Conservation (phyloP, 2,888 invertebrate genomes). For the Folsomia candida region DNA sequence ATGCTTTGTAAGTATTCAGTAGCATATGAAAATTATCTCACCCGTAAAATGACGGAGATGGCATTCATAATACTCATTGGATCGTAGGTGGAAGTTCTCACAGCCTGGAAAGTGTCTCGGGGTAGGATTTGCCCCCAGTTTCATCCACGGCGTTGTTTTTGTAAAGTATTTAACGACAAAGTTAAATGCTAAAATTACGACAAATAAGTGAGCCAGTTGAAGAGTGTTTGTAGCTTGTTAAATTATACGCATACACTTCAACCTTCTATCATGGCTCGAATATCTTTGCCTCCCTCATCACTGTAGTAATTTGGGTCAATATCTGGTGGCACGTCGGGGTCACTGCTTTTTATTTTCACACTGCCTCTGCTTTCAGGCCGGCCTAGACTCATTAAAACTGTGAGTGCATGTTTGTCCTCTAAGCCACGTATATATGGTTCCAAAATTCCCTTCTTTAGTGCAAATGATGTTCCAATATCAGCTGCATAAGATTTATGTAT, state of each 20-base stretch:
- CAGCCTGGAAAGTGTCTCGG: too few relatives aligned
- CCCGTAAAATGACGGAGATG: conserved; percentile 31
- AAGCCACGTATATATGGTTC: background rate
- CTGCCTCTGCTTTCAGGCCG: conserved; percentile 55
- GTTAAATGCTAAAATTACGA: conserved; percentile 23
- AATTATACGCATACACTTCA: background rate
- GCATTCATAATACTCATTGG: too few relatives aligned
- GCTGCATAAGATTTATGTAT: background rate
- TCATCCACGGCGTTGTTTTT: conserved; percentile 27
- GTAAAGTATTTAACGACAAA: conserved; percentile 28
- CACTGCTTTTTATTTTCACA: conserved; percentile 54
- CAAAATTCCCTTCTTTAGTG: conserved; percentile 7
- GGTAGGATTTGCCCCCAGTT: too few relatives aligned
- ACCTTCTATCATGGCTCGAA: conserved; percentile 40
- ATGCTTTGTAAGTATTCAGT: too few relatives aligned
- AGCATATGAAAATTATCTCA: too few relatives aligned
- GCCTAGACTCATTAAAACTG: conserved; percentile 14
- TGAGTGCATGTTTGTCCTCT: conserved; percentile 17
- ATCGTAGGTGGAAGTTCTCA: too few relatives aligned
- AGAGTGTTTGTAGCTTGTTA: too few relatives aligned
- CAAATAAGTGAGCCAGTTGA: too few relatives aligned
- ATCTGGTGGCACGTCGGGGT: conserved; percentile 56
- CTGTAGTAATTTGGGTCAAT: conserved; percentile 57
- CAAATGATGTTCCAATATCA: conserved; percentile 2
- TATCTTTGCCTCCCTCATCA: conserved; percentile 39